Evolutionary conservation across 2,888 invertebrate species (phyloP).

Genomic region (Scaptomyza flava): DNA sequence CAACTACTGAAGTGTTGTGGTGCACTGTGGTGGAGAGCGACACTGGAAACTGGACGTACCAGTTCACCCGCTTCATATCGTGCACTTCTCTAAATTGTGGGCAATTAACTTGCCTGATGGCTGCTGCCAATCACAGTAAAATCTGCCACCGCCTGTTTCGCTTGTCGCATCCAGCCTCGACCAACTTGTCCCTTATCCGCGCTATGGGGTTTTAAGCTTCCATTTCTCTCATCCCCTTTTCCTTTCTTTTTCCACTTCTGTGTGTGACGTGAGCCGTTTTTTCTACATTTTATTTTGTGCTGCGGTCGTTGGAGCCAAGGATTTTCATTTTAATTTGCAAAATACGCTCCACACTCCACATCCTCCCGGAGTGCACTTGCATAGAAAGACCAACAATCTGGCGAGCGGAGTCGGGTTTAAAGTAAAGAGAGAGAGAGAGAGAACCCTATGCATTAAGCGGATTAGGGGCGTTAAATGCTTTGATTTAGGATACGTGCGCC

Average conservation of each 20-base stretch:
- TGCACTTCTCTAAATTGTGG: conserved; percentile 69
- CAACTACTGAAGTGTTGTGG: conserved; percentile 5
- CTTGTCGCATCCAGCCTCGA: conserved; percentile 39
- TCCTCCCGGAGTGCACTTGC: conserved; percentile 21
- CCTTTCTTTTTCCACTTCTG: background rate
- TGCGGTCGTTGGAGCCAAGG: conserved; percentile 51
- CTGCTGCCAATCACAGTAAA: conserved; percentile 77
- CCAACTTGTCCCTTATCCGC: conserved; percentile 29
- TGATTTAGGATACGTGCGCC: conserved; percentile 71
- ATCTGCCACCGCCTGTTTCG: conserved; percentile 44
- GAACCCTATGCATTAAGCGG: conserved; percentile 66
- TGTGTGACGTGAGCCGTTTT: conserved; percentile 39
- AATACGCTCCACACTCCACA: conserved; percentile 51
- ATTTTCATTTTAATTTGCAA: conserved; percentile 76
- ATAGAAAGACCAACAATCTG: conserved; percentile 19
- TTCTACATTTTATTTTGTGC: conserved; percentile 21
- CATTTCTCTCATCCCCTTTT: background rate
- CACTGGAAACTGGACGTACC: background rate
- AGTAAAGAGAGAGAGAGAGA: conserved; percentile 10
- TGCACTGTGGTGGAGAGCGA: background rate
- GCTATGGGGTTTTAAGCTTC: conserved; percentile 31
- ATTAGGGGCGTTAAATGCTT: conserved; percentile 73
- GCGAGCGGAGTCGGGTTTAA: conserved; percentile 7
- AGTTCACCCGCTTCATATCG: conserved; percentile 18
- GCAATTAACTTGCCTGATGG: conserved; percentile 81